Percentiles rank a stretch among this genome's conserved stretches.
Conservation (phyloP, 2,797 vertebrate genomes). For the Arnoldichthys spilopterus region DNA sequence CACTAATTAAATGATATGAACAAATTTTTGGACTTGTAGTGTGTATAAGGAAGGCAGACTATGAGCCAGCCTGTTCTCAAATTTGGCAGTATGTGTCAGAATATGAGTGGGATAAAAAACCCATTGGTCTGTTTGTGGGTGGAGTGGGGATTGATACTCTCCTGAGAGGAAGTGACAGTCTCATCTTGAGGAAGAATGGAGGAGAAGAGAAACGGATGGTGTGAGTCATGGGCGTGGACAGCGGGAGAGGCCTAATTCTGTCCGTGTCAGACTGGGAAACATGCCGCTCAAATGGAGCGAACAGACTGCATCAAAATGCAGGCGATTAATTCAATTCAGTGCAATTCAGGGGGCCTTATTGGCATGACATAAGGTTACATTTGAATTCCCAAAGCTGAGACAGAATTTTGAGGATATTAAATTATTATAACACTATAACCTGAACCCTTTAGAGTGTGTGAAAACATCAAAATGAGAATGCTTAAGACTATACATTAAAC, state of each 20-base stretch:
- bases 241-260: conserved; percentile 14
- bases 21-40: too few species aligned
- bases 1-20: too few species aligned
- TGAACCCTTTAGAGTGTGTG: background rate
- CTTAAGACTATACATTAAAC: background rate
- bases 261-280: conserved; percentile 3
- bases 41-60: background rate
- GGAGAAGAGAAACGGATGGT: conserved; percentile 60
- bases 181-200: conserved; percentile 76
- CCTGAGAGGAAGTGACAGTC: conserved; percentile 77
- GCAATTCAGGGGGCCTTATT: background rate
- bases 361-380: background rate
- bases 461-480: background rate
- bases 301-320: conserved; percentile 19
- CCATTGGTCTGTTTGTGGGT: conserved; percentile 70
- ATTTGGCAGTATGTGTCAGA: background rate
- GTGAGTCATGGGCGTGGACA: conserved; percentile 67
- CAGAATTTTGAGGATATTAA: background rate
- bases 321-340: conserved; percentile 1
- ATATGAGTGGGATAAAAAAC: conserved; percentile 76
- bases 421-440: background rate
- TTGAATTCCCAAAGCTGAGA: background rate
- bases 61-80: background rate
- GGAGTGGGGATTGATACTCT: conserved; percentile 76
- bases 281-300: conserved; percentile 13